phyloP scores from a whole-genome alignment of 2,888 invertebrate genomes.

The Unio pictorum region DNA sequence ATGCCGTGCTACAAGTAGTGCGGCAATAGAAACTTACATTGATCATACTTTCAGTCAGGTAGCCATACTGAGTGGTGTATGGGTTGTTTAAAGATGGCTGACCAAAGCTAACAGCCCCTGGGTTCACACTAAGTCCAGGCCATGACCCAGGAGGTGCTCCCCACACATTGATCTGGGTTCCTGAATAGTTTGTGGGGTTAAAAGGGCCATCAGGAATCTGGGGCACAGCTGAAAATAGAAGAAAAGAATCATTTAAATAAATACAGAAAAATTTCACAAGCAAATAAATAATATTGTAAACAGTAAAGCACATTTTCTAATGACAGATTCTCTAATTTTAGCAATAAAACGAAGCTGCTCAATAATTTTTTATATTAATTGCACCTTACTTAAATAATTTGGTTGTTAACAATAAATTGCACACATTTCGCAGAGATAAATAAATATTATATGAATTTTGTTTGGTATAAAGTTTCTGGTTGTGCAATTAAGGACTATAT shows the following conservation, averaged over 20 bases:
- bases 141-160: conserved; percentile 60
- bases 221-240: conserved; percentile 14
- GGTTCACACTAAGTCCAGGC: conserved; percentile 38
- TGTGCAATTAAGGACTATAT: too few species aligned
- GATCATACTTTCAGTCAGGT: conserved; percentile 69
- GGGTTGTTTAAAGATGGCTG: conserved; percentile 44
- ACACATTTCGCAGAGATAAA: too few species aligned
- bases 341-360: too few species aligned
- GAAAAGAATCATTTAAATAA: background rate
- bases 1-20: too few species aligned
- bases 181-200: conserved; percentile 71
- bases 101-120: conserved; percentile 44
- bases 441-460: too few species aligned
- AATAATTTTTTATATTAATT: too few species aligned
- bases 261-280: background rate
- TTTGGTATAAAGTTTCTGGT: too few species aligned
- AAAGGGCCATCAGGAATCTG: conserved; percentile 68
- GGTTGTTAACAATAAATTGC: too few species aligned
- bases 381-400: too few species aligned
- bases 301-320: too few species aligned
- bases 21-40: conserved; percentile 30
- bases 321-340: too few species aligned
- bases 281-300: background rate
- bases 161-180: conserved; percentile 72
- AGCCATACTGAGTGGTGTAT: conserved; percentile 66